Evolutionary conservation across 2,888 invertebrate species (phyloP), one percentile per base, ranked within the genome.

Genomic region (Aethes cnicana): DNA sequence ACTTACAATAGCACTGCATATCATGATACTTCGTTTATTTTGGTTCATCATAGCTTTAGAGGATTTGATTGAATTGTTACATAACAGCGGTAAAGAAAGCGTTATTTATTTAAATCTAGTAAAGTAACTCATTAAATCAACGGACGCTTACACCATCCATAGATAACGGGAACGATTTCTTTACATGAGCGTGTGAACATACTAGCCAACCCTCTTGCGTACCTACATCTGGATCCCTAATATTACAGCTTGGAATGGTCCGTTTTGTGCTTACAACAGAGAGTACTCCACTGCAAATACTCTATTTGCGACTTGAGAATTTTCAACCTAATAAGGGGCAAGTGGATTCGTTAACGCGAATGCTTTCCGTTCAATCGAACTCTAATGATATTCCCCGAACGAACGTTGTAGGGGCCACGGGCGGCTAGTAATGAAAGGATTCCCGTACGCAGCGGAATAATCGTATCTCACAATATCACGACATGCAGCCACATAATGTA

Each of bases 1-100:
- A 78, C 72, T 76, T 77, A 78, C 74, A 79, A 78, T 77, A 70
- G 71, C 65, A 67, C 68, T 72, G 68, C 63, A 58, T 69, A 70
- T 72, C 62, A 68, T 72, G 6, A 11, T 3, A 9, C 28, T 63
- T 54, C 44, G 32, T 35, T 30, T 18, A 9, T 30, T 42, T 12
- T 12, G 17, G 6, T 4, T 20, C 14, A n/a, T 7, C n/a, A n/a
- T n/a, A n/a, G n/a, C n/a, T n/a, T n/a, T n/a, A n/a, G n/a, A n/a
- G n/a, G n/a, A n/a, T n/a, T n/a, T n/a, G n/a, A n/a, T n/a, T n/a
- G n/a, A n/a, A n/a, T n/a, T n/a, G n/a, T n/a, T n/a, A n/a, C n/a
- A n/a, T n/a, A n/a, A n/a, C n/a, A n/a, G n/a, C n/a, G n/a, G n/a
- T n/a, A n/a, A n/a, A n/a, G n/a, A n/a, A n/a, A n/a, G n/a, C n/a